These are phyloP conservation scores for Fulmarus glacialis DNA, from an alignment of 2,113 vertebrate genomes.

Conservation along the genomic window DNA sequence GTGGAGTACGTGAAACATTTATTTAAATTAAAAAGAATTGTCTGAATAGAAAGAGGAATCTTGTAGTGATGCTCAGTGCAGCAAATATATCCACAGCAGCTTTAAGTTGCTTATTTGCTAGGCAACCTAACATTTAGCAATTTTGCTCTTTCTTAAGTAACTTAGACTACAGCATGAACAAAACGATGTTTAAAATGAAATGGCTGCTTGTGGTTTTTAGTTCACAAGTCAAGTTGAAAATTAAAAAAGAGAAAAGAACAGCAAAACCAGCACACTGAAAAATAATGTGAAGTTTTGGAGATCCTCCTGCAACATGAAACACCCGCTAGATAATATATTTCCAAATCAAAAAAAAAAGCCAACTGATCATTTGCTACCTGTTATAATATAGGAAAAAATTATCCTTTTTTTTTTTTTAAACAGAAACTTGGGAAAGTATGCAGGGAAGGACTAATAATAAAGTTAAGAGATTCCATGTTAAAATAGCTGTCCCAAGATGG, in stretches of 20 bases:
- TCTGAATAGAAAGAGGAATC: neutral
- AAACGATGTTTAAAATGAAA: slow-evolving; percentile 10
- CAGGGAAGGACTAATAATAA: neutral
- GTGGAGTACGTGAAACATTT: neutral
- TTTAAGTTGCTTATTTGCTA: neutral
- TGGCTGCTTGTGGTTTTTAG: neutral
- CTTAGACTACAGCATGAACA: neutral
- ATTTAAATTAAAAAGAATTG: neutral
- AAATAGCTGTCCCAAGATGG: neutral
- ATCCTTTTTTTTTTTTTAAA: neutral
- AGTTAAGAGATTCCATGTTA: neutral
- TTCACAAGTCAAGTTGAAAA: neutral
- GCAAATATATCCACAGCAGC: neutral
- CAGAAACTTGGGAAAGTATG: neutral
- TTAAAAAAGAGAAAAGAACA: neutral
- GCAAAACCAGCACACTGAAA: neutral
- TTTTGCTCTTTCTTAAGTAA: neutral
- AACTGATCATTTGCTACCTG: neutral
- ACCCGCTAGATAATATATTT: neutral
- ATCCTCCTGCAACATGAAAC: slow-evolving; percentile 27
- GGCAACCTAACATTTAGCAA: neutral
- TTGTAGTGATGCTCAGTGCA: neutral
- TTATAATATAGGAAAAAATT: neutral
- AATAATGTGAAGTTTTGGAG: neutral
- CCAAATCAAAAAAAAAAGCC: neutral